Conservation (phyloP, 2,113 vertebrate genomes). For the Oryzias curvinotus region DNA sequence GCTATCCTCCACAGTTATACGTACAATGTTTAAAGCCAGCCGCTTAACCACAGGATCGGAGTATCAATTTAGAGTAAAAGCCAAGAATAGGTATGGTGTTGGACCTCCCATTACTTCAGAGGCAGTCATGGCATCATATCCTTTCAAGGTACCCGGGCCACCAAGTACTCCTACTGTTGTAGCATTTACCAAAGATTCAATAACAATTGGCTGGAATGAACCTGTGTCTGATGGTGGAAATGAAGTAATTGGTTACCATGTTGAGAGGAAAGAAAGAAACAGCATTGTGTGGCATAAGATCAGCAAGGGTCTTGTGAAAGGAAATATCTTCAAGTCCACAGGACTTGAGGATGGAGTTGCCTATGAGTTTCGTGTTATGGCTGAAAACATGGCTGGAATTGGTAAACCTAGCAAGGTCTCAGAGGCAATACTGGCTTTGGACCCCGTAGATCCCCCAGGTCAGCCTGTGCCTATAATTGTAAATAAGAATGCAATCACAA, state of each 20-base stretch:
- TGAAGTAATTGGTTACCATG: slow-evolving; percentile 92
- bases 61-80: slow-evolving; percentile 96
- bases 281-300: slow-evolving; percentile 93
- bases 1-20: slow-evolving; percentile 87
- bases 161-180: slow-evolving; percentile 93
- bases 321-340: slow-evolving; percentile 91
- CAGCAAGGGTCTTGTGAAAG: slow-evolving; percentile 87
- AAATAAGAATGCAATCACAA: slow-evolving; percentile 88
- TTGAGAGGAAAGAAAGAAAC: slow-evolving; percentile 96
- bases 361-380: slow-evolving; percentile 95
- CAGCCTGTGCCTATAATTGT: slow-evolving; percentile 88
- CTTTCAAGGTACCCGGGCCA: slow-evolving; percentile 94
- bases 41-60: slow-evolving; percentile 90
- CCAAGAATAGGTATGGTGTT: slow-evolving; percentile 94
- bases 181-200: slow-evolving; percentile 91
- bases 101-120: slow-evolving; percentile 90
- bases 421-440: slow-evolving; percentile 89
- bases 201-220: slow-evolving; percentile 96
- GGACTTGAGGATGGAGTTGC: slow-evolving; percentile 92
- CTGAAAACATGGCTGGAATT: slow-evolving; percentile 95
- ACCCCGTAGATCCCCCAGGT: slow-evolving; percentile 95
- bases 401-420: slow-evolving; percentile 96
- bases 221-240: slow-evolving; percentile 95
- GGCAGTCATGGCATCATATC: slow-evolving; percentile 88
- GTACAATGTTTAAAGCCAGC: slow-evolving; percentile 92